Evolutionary conservation across 2,113 vertebrate species (phyloP).

Genomic region (Gambusia affinis): DNA sequence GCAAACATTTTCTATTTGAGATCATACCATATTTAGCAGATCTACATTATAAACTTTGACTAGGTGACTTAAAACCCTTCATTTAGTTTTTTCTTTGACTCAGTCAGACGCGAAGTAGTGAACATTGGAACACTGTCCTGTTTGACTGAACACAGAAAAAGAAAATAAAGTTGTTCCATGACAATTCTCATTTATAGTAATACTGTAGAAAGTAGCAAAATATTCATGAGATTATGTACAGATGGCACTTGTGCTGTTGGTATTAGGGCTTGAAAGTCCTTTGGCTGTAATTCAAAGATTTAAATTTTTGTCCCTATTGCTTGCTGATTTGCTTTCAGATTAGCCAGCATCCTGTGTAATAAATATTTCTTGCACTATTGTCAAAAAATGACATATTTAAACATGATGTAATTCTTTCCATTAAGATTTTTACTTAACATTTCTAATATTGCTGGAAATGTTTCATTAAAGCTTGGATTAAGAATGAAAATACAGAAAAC

Average conservation of each 20-base stretch:
- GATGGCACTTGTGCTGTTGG: constrained; percentile 64
- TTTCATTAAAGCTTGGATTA: constrained; percentile 12
- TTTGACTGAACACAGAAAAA: constrained; percentile 63
- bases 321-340: constrained; percentile 52
- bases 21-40: no score
- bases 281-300: constrained; percentile 58
- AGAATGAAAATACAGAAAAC: neutral
- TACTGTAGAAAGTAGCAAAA: constrained; percentile 32
- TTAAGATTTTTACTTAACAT: neutral
- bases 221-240: constrained; percentile 48
- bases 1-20: no score
- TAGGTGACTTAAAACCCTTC: no score
- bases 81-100: no score
- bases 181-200: constrained; percentile 52
- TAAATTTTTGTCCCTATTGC: constrained; percentile 45
- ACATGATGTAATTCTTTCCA: neutral
- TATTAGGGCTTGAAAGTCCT: constrained; percentile 41
- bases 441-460: neutral
- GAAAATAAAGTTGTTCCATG: constrained; percentile 62
- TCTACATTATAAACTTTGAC: no score
- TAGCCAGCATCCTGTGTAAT: constrained; percentile 27
- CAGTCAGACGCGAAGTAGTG: no score
- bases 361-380: constrained; percentile 29
- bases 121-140: neutral
- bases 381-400: constrained; percentile 10